phyloP scores from a whole-genome alignment of 1,140 invertebrate species.

The Papilio glaucus region DNA sequence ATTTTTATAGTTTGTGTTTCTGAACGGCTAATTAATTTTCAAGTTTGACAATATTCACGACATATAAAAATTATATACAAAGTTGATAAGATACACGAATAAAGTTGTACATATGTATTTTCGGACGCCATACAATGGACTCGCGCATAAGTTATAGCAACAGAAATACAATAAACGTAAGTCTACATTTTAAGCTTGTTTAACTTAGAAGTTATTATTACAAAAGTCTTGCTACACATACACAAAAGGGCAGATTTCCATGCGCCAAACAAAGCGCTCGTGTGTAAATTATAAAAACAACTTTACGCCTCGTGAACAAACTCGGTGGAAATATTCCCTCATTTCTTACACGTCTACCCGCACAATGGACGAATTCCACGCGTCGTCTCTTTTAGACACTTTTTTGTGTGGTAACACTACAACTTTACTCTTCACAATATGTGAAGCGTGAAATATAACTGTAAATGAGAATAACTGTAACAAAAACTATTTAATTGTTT shows the following conservation, averaged over 20 bases:
- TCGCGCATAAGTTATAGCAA: too few species aligned
- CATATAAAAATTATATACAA: too few species aligned
- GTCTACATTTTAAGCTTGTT: neutral
- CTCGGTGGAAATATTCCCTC: slow-evolving; percentile 26
- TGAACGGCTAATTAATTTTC: neutral
- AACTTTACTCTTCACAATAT: neutral
- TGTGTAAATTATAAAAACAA: slow-evolving; percentile 34
- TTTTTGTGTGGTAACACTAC: slow-evolving; percentile 20
- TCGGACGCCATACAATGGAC: too few species aligned
- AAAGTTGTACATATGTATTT: too few species aligned
- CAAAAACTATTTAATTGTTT: neutral
- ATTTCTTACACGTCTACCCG: slow-evolving; percentile 29
- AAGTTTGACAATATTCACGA: too few species aligned
- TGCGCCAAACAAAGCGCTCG: slow-evolving; percentile 11
- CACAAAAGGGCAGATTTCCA: slow-evolving; percentile 8
- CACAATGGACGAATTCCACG: slow-evolving; percentile 28
- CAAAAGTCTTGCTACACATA: neutral
- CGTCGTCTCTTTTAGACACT: neutral
- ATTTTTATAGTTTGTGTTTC: neutral
- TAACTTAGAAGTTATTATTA: neutral
- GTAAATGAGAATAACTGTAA: neutral
- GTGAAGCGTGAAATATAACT: neutral
- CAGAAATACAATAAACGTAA: too few species aligned
- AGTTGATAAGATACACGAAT: too few species aligned
- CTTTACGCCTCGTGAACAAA: slow-evolving; percentile 29